Conservation (phyloP, 1,140 invertebrate species). For the Dendrolimus kikuchii region DNA sequence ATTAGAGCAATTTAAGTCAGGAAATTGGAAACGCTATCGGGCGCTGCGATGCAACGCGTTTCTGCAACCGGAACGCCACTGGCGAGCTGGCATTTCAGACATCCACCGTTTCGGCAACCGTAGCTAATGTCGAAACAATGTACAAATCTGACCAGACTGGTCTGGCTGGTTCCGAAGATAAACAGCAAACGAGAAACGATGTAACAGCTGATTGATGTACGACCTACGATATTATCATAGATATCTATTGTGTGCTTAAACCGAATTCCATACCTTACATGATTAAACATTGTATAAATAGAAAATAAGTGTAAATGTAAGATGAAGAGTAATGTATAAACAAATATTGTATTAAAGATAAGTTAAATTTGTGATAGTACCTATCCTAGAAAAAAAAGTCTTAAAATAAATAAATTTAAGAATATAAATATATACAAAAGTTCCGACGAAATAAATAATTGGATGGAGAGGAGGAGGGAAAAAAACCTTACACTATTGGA, state of each 20-base stretch:
- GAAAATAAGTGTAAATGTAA: too few species aligned
- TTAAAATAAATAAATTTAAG: too few species aligned
- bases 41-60: conserved; percentile 34
- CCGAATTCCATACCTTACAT: conserved; percentile 20
- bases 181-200: conserved; percentile 65
- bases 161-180: conserved; percentile 62
- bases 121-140: conserved; percentile 67
- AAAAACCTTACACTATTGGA: too few species aligned
- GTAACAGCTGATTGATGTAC: conserved; percentile 71
- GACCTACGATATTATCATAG: conserved; percentile 57
- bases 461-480: too few species aligned
- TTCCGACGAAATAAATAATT: too few species aligned
- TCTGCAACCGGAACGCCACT: conserved; percentile 41
- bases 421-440: too few species aligned
- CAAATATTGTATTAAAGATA: too few species aligned
- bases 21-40: conserved; percentile 70
- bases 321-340: too few species aligned
- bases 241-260: conserved; percentile 43
- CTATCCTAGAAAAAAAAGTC: too few species aligned
- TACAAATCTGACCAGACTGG: conserved; percentile 66
- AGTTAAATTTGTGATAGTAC: too few species aligned
- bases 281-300: too few species aligned
- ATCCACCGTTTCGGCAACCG: conserved; percentile 60
- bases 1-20: conserved; percentile 71
- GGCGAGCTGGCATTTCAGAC: conserved; percentile 58